Base-by-base conservation (phyloP, 2,888 invertebrate genomes). In the Acholoe squamosa region DNA sequence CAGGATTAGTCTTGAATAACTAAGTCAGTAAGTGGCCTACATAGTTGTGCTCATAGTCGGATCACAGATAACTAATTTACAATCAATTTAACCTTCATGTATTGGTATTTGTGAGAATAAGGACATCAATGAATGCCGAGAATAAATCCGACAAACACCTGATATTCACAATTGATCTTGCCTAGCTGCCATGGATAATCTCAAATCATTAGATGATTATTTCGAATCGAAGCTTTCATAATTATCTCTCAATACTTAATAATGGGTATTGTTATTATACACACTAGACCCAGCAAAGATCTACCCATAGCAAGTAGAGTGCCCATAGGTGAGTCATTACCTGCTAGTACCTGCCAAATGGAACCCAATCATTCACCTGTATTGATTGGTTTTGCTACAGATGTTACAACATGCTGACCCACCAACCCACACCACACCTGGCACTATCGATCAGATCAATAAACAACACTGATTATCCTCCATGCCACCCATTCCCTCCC, bases 391-490 rank as follows among this genome's bases (percentile, higher is more conserved):
- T n/a, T 61, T 43, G 43, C 10, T 43, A 43, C 43, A 43, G 43
- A 43, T 43, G 43, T 43, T 43, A 43, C 43, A 43, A 43, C 43
- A 43, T 43, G 43, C 43, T 43, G 43, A 61, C 19, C 61, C 10
- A 54, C 12, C 19, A 14, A 54, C 54, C 10, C n/a, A n/a, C 61
- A 61, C 61, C 61, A 61, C 22, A 61, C 22, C 22, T 61, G 43
- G 43, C 43, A 43, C 61, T 61, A n/a, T 19, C 61, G 61, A 61
- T 19, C 61, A 61, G 61, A n/a, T 61, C 61, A 19, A 61, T n/a
- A 61, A n/a, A 61, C 61, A n/a, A 61, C 61, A 61, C 61, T 61
- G 61, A 61, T 61, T 61, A 61, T 61, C 61, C 22, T n/a, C 61
- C 61, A 61, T n/a, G 19, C 61, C 22, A 19, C 61, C 43, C 43